Evolutionary conservation across 2,113 vertebrate genomes (phyloP), one percentile per base, ranked within the genome.

Genomic region (Podarcis muralis): DNA sequence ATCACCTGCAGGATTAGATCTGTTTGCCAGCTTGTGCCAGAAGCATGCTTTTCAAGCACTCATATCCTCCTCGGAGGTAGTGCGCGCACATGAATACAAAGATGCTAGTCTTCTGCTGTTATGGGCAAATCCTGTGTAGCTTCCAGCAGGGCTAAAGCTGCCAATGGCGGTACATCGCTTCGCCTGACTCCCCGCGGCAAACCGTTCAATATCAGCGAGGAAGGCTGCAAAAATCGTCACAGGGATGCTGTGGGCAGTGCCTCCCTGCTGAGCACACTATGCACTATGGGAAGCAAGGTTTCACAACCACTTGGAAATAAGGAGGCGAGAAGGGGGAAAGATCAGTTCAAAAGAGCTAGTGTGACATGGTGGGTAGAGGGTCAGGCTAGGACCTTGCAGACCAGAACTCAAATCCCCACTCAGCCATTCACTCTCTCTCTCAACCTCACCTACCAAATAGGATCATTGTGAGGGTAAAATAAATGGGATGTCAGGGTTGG

Each of bases 1-100:
- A 6, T 81, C 84, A 83, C 82, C 84, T 92, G 91, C 77, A 88
- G 83, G 87, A 91, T 65, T 69, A 93, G 72, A 89, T 13, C 71
- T 40, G 0, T 88, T 90, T 93, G 85, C 43, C 27, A 82, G 88
- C 62, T 77, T 72, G 18, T 37, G 59, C 68, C 78, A 72, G 43
- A 84, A 84, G 59, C 32, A 57, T 77, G 16, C 71, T 35, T 53
- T 62, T 86, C 43, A 87, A 69, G 71, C 27, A 85, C 32, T 82
- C 89, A 76, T 1, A 2, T 89, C 37, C 43, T 83, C 43, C 78
- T 83, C 37, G 53, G 83, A 92, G 72, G 43, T 83, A 68, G 76
- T 66, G 30, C 16, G 48, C 30, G 9, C 27, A 48, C 66, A 43
- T 72, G 48, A 79, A 77, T 35, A 71, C 77, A 69, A 80, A 27